Percentiles rank a stretch among this genome's conserved stretches.
Evolutionary conservation across 2,888 invertebrate species (phyloP).

Genomic region (Catocala sponsa): DNA sequence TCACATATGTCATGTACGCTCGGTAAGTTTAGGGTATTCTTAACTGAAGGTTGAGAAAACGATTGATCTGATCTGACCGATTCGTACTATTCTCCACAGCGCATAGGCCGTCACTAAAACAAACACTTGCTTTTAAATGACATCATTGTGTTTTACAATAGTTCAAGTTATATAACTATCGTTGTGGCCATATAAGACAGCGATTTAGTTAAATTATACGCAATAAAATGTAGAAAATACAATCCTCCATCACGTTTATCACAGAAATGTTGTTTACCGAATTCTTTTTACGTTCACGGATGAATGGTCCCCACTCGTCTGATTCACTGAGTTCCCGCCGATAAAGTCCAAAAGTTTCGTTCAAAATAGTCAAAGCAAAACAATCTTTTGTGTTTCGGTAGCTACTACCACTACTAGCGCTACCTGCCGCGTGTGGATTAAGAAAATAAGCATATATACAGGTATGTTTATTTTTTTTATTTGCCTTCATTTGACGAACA

Average conservation of each 20-base stretch:
- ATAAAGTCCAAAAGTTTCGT: conserved; percentile 62
- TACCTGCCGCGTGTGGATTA: conserved; percentile 22
- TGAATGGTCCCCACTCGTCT: conserved; percentile 61
- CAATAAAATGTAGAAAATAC: conserved; percentile 37
- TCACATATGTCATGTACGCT: too few species aligned
- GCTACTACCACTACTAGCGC: conserved; percentile 18
- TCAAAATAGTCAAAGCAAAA: conserved; percentile 60
- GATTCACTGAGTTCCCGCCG: conserved; percentile 61
- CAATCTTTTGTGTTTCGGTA: conserved; percentile 52
- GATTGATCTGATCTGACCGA: too few species aligned
- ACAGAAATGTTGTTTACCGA: conserved; percentile 62
- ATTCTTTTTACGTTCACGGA: conserved; percentile 65
- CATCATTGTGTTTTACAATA: too few species aligned
- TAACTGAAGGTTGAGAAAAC: too few species aligned
- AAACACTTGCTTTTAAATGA: too few species aligned
- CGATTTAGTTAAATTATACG: conserved; percentile 13
- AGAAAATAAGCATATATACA: conserved; percentile 3
- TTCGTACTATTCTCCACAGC: too few species aligned
- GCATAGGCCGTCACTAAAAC: too few species aligned
- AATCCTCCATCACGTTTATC: conserved; percentile 51
- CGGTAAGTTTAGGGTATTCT: too few species aligned
- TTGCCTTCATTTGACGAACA: not conserved
- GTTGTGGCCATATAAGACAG: not conserved
- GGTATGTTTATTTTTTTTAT: too few species aligned
- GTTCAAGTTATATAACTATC: too few species aligned